phyloP scores from a whole-genome alignment of 2,888 invertebrate genomes.

The Heliconius ismenius region DNA sequence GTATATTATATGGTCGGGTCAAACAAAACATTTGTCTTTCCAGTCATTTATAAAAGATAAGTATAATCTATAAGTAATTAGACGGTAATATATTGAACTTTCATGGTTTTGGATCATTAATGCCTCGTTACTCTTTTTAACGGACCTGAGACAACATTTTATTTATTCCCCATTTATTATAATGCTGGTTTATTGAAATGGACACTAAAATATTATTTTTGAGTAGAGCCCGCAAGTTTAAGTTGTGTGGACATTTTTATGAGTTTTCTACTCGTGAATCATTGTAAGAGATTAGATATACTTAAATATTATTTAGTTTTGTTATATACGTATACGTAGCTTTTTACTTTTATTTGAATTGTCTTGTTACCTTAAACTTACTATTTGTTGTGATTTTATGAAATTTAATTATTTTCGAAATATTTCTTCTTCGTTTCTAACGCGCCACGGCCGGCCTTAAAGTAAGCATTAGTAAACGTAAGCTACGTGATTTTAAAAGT shows the following conservation, averaged over 20 bases:
- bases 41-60: constrained; percentile 62
- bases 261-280: constrained; percentile 23
- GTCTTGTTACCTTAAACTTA: background rate
- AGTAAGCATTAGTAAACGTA: background rate
- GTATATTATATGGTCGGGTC: constrained; percentile 62
- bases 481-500: background rate
- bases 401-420: background rate
- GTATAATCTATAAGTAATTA: constrained; percentile 79
- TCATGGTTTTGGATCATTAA: constrained; percentile 71
- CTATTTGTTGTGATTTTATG: background rate
- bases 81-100: constrained; percentile 73
- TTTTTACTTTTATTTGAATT: background rate
- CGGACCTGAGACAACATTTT: constrained; percentile 57
- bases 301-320: constrained; percentile 1
- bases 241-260: constrained; percentile 24
- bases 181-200: constrained; percentile 45
- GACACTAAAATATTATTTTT: constrained; percentile 42
- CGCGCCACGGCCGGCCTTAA: too few species aligned
- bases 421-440: background rate
- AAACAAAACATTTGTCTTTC: constrained; percentile 68
- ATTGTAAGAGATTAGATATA: constrained; percentile 29
- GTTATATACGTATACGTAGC: constrained; percentile 1
- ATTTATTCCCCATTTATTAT: constrained; percentile 60
- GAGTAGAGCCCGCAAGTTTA: constrained; percentile 13
- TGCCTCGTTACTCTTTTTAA: constrained; percentile 71